Percentiles rank a stretch among this genome's conserved stretches.
phyloP scores from a whole-genome alignment of 2,797 vertebrate genomes.

The Picus viridis region DNA sequence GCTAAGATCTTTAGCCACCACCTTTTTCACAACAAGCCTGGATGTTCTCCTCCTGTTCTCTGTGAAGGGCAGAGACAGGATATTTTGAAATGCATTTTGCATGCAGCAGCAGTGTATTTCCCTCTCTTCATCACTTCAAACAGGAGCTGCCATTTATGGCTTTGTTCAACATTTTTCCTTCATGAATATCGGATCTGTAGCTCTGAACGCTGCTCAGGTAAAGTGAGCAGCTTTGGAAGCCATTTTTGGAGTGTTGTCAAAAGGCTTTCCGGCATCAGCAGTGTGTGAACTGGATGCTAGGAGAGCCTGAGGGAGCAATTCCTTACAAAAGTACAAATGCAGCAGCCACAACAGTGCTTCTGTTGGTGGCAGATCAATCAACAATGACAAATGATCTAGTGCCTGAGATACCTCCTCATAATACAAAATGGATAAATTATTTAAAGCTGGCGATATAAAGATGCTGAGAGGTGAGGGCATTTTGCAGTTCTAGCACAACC shows the following conservation, averaged over 20 bases:
- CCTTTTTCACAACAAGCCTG: background rate
- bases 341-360: background rate
- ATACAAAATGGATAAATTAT: background rate
- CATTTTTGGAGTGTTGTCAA: background rate
- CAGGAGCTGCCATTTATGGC: background rate
- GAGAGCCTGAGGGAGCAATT: background rate
- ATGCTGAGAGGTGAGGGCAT: background rate
- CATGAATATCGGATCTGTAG: background rate
- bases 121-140: background rate
- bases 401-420: background rate
- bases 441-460: background rate
- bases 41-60: background rate
- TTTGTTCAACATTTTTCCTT: background rate
- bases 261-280: background rate
- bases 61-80: background rate
- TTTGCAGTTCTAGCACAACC: background rate
- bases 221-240: background rate
- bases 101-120: background rate
- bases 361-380: background rate
- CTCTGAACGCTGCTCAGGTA: background rate
- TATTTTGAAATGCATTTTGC: background rate
- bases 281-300: background rate
- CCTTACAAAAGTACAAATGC: background rate
- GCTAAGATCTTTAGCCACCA: background rate
- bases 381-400: background rate